phyloP scores from a whole-genome alignment of 2,797 vertebrate genomes.

The Lacerta agilis region DNA sequence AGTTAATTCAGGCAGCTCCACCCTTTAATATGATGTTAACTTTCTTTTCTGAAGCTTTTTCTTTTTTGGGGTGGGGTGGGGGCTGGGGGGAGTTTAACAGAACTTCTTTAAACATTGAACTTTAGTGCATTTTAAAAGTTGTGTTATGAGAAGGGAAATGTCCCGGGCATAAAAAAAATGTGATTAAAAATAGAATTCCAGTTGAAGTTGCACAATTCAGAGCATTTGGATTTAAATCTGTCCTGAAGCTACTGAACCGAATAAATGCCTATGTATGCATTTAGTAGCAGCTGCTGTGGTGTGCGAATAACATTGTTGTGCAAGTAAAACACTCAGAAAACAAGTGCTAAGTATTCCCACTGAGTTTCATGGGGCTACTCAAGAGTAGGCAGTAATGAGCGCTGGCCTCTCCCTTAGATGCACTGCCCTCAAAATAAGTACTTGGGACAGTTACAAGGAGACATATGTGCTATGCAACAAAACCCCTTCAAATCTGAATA shows the following conservation, averaged over 20 bases:
- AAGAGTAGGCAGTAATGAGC: neutral
- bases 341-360: neutral
- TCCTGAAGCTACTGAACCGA: neutral
- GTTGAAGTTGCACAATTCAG: neutral
- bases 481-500: neutral
- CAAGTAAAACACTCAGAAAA: neutral
- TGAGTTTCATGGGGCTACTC: neutral
- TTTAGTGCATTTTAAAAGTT: neutral
- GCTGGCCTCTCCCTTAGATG: constrained; percentile 38
- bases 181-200: neutral
- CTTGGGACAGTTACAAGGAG: constrained; percentile 41
- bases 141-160: neutral
- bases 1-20: neutral
- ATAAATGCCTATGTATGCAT: neutral
- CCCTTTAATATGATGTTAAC: neutral
- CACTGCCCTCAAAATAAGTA: constrained; percentile 31
- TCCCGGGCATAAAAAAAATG: neutral
- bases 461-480: constrained; percentile 14
- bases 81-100: neutral
- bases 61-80: neutral
- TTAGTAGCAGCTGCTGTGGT: too few species aligned
- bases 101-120: neutral
- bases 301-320: neutral
- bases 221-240: neutral
- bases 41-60: neutral